Evolutionary conservation across 2,888 invertebrate genomes (phyloP).

Genomic region (Epirrhoe tristata): DNA sequence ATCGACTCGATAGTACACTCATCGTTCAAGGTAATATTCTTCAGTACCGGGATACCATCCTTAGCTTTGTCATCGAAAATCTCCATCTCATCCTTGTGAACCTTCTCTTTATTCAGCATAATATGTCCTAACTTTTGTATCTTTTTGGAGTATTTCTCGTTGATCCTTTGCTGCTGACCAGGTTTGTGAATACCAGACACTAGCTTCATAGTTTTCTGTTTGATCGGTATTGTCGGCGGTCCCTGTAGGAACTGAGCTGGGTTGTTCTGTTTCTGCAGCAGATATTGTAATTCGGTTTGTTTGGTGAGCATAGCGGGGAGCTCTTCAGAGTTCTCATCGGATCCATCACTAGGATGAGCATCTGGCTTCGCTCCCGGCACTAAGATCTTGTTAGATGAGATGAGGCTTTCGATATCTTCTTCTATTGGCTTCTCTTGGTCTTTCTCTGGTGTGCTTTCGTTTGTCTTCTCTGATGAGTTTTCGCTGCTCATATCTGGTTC

Average conservation of each 20-base stretch:
- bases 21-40: conserved; percentile 83
- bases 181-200: conserved; percentile 69
- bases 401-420: conserved; percentile 81
- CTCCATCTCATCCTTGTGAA: conserved; percentile 54
- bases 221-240: conserved; percentile 65
- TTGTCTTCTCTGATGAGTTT: conserved; percentile 65
- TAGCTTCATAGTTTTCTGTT: conserved; percentile 68
- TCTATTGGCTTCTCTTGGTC: conserved; percentile 59
- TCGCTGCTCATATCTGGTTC: conserved; percentile 72
- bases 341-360: conserved; percentile 61
- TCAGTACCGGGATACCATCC: conserved; percentile 61
- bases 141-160: conserved; percentile 75
- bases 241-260: conserved; percentile 78
- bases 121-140: conserved; percentile 79
- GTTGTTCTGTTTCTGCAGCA: conserved; percentile 80
- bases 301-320: conserved; percentile 71
- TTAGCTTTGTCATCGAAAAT: conserved; percentile 61
- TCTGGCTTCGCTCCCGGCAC: conserved; percentile 72
- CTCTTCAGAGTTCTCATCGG: conserved; percentile 72
- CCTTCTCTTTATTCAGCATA: conserved; percentile 66
- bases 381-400: conserved; percentile 80
- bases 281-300: conserved; percentile 78
- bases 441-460: conserved; percentile 72
- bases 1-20: conserved; percentile 86
- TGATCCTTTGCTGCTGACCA: conserved; percentile 69